phyloP scores from a whole-genome alignment of 1,140 invertebrate species.

The Metaphire vulgaris region DNA sequence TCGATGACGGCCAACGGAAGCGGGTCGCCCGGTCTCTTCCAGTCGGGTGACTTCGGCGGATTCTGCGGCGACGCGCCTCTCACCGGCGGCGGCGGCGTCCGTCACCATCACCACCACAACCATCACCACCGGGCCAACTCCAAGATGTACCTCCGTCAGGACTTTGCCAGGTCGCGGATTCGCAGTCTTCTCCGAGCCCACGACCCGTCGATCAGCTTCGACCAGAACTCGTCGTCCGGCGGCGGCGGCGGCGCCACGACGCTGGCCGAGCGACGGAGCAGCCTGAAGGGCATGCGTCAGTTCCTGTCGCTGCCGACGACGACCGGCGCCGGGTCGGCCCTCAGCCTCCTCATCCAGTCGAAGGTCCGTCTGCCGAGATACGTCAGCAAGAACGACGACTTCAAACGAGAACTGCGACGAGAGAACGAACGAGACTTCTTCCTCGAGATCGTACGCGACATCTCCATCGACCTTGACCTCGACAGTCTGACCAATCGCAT shows the following conservation, averaged over 20 bases:
- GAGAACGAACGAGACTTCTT: conserved; percentile 54
- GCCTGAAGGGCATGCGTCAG: conserved; percentile 51
- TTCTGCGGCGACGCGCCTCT: background rate
- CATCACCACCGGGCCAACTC: background rate
- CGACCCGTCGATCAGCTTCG: conserved; percentile 24
- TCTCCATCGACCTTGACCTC: conserved; percentile 54
- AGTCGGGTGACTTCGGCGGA: background rate
- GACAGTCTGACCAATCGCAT: conserved; percentile 53
- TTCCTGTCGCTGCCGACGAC: conserved; percentile 54
- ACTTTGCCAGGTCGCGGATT: conserved; percentile 51
- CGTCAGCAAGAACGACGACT: conserved; percentile 46
- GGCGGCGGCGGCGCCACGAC: too few species aligned
- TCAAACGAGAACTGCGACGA: conserved; percentile 49
- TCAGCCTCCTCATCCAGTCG: conserved; percentile 55
- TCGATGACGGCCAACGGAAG: background rate
- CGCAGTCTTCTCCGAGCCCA: conserved; percentile 47
- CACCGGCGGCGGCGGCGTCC: too few species aligned
- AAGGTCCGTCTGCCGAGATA: conserved; percentile 52
- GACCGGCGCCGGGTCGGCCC: conserved; percentile 52
- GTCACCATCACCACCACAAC: too few species aligned
- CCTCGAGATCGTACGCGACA: conserved; percentile 53
- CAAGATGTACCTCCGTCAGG: conserved; percentile 46
- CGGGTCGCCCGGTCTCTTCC: background rate
- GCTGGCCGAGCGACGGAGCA: conserved; percentile 41
- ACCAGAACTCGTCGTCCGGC: conserved; percentile 18